Evolutionary conservation across 2,113 vertebrate genomes (phyloP), one percentile per base, ranked within the genome.

Genomic region (Sorex fumeus): DNA sequence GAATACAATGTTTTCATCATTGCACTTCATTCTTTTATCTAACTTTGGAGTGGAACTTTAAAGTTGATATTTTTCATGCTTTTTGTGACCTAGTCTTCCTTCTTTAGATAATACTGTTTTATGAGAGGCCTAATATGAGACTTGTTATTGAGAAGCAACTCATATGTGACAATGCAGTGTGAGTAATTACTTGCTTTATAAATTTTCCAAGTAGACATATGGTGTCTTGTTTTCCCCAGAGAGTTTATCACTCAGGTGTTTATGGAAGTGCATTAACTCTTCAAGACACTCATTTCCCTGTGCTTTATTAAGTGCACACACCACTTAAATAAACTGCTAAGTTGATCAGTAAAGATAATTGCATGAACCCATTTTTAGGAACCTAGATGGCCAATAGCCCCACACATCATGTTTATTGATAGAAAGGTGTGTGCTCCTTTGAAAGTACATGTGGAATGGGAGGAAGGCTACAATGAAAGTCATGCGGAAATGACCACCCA

Each of bases 151-250:
- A 88, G 81, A 93, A 94, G 70, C 78, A 95, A 91, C 71, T 96
- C 89, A 77, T 36, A 87, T 45, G 74, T 95, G 93, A 95, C 80
- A 72, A 89, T 50, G 32, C 93, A 93, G 93, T 93, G 45, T 83
- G 81, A 89, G 50, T 94, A 91, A 97, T 96, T 96, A 93, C 40
- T 50, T 96, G 86, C 80, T 32, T 89, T 95, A 89, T 93, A 91
- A 91, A 95, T 95, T 95, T 93, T 50, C 19, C 77, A 93, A 47
- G 79, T 80, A 91, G 82, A 80, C 93, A 95, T 96, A 87, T 95
- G 92, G 83, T 32, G 13, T 76, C 75, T 80, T 70, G 43, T 95
- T 96, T 93, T 93, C 94, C 93, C 95, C 28, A n/a, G 6, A 60
- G 75, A 66, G 0, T 90, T 95, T 92, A 84, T 88, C 69, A 93